Percentiles rank a stretch among this genome's conserved stretches.
Evolutionary conservation across 2,113 vertebrate genomes (phyloP).

Genomic region (Solea senegalensis): DNA sequence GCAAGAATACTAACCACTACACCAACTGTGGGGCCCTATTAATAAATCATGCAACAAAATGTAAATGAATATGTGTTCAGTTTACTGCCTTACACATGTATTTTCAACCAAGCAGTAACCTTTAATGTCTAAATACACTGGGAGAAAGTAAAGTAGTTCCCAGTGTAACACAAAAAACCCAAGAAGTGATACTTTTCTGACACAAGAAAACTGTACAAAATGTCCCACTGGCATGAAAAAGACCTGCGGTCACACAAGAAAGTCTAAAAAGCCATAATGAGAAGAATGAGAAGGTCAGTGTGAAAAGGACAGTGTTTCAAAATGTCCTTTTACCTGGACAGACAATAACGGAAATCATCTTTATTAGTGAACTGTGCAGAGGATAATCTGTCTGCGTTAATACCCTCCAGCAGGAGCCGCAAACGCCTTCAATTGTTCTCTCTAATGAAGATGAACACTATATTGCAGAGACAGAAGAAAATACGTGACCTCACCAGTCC

Average conservation of each 20-base stretch:
- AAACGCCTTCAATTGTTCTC: slow-evolving; percentile 86
- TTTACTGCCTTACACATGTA: no score
- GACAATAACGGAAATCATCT: slow-evolving; percentile 80
- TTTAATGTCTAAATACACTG: no score
- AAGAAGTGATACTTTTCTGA: neutral
- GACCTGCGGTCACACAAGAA: neutral
- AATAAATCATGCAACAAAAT: no score
- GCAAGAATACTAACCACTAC: no score
- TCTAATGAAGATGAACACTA: slow-evolving; percentile 91
- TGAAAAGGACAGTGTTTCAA: slow-evolving; percentile 35
- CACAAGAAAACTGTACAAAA: neutral
- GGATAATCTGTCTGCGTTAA: slow-evolving; percentile 80
- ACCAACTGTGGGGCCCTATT: no score
- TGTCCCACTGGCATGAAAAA: neutral
- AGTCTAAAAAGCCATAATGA: slow-evolving; percentile 20
- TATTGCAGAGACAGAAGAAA: slow-evolving; percentile 86
- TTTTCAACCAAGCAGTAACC: no score
- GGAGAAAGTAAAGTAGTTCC: neutral
- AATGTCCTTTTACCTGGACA: slow-evolving; percentile 67
- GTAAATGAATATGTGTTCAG: no score
- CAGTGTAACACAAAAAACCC: neutral
- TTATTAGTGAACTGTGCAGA: slow-evolving; percentile 82
- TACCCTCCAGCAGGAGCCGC: slow-evolving; percentile 78
- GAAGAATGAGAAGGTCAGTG: slow-evolving; percentile 38
- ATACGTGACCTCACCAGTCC: slow-evolving; percentile 85